Evolutionary conservation across 2,888 invertebrate species (phyloP), one percentile per base, ranked within the genome.

Genomic region (Coleophora deauratella): DNA sequence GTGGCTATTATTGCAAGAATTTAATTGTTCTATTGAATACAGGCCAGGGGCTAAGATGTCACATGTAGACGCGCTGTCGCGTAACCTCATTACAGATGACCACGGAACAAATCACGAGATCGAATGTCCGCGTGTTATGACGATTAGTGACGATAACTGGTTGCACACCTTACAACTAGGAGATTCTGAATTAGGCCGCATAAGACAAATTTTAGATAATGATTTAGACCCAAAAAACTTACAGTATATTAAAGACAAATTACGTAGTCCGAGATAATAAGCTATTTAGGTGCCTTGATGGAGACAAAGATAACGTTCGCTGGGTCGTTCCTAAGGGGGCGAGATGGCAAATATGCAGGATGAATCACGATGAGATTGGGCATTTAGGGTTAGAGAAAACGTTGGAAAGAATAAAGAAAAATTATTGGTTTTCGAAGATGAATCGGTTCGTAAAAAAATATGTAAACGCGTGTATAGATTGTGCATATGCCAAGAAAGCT

Each of bases 331-430:
- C 33, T 10, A 32, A 38, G 38, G 32, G 32, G 38, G 33, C 11
- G n/a, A n/a, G n/a, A n/a, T n/a, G n/a, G n/a, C n/a, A n/a, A n/a
- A n/a, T n/a, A n/a, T n/a, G n/a, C n/a, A 33, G 33, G 7, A 38
- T 38, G n/a, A 33, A 33, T 8, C 33, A 38, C 38, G 1, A 28
- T 38, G 11, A 33, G 33, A 15, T 33, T 27, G 30, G 27, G n/a
- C n/a, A 52, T 15, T 45, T 50, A 21, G 44, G 41, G 0, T 45
- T 39, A n/a, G 52, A 50, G 3, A 52, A 52, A 38, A 52, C 52
- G n/a, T n/a, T n/a, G n/a, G n/a, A n/a, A n/a, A n/a, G n/a, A n/a
- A n/a, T n/a, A n/a, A n/a, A n/a, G n/a, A n/a, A n/a, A n/a, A n/a
- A n/a, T n/a, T n/a, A n/a, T n/a, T n/a, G n/a, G 33, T 27, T 33